Percentiles rank a stretch among this genome's conserved stretches.
Evolutionary conservation across 2,113 vertebrate genomes (phyloP).

Genomic region (Salvelinus alpinus): DNA sequence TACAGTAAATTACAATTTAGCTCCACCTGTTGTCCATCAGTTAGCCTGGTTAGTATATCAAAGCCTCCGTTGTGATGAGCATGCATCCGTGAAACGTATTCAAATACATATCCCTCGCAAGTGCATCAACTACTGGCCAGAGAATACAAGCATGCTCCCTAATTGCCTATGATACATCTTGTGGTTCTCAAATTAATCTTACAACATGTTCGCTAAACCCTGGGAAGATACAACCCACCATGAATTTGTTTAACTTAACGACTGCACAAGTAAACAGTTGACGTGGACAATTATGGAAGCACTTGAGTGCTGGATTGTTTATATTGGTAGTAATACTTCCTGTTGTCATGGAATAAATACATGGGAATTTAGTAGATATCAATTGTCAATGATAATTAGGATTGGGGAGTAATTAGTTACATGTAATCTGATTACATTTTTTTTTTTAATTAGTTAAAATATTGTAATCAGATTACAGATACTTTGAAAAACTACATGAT

Average conservation of each 20-base stretch:
- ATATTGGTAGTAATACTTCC: not conserved
- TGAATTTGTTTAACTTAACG: constrained; percentile 22
- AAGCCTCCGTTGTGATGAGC: not conserved
- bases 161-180: not conserved
- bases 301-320: not conserved
- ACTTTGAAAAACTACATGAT: too few species aligned
- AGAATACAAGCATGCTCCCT: not conserved
- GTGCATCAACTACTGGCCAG: not conserved
- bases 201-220: not conserved
- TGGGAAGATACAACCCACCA: constrained; percentile 8
- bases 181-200: not conserved
- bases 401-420: too few species aligned
- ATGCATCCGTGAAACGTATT: not conserved
- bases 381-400: too few species aligned
- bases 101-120: not conserved
- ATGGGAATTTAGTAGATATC: too few species aligned
- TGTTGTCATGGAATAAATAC: not conserved
- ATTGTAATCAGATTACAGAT: too few species aligned
- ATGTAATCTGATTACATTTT: too few species aligned
- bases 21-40: too few species aligned
- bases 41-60: not conserved
- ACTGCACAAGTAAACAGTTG: constrained; percentile 26
- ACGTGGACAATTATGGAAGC: constrained; percentile 8
- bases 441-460: too few species aligned
- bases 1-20: too few species aligned